Conservation (phyloP, 2,797 vertebrate genomes). For the Typhlichthys eigenmanni region DNA sequence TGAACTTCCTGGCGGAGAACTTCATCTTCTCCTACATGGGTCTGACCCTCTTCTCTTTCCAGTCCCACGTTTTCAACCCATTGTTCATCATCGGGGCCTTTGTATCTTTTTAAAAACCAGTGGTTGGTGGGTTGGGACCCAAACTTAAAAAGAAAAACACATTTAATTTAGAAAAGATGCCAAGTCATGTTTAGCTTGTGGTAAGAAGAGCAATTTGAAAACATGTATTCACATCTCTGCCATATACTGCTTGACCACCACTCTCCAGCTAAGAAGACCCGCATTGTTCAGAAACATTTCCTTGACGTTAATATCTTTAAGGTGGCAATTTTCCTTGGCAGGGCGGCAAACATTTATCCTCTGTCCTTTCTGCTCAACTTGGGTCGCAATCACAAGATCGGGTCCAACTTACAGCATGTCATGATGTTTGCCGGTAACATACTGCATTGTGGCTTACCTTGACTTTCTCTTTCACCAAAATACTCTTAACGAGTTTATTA, state of each 20-base stretch:
- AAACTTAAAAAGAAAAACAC: too few relatives aligned
- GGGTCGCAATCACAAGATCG: constrained; percentile 92
- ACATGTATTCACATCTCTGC: too few relatives aligned
- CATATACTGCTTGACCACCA: too few relatives aligned
- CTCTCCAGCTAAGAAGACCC: too few relatives aligned
- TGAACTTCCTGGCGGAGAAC: constrained; percentile 98
- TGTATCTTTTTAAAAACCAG: constrained; percentile 83
- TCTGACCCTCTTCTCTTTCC: constrained; percentile 95
- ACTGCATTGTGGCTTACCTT: background rate
- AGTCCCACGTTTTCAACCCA: constrained; percentile 94
- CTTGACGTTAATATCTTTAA: constrained; percentile 68
- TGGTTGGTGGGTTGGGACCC: background rate
- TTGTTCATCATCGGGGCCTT: constrained; percentile 93
- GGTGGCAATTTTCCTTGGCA: constrained; percentile 94
- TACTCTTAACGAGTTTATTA: too few relatives aligned
- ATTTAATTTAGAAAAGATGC: too few relatives aligned
- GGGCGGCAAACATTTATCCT: constrained; percentile 97
- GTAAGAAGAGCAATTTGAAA: too few relatives aligned
- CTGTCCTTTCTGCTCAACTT: constrained; percentile 95
- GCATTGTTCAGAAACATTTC: constrained; percentile 20
- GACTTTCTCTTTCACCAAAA: background rate
- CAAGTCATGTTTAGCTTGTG: too few relatives aligned
- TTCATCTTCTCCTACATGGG: constrained; percentile 99
- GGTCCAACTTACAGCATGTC: constrained; percentile 92
- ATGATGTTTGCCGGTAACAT: constrained; percentile 97